Evolutionary conservation across 1,140 invertebrate species (phyloP), one percentile per base, ranked within the genome.

Genomic region (Goniozus legneri): DNA sequence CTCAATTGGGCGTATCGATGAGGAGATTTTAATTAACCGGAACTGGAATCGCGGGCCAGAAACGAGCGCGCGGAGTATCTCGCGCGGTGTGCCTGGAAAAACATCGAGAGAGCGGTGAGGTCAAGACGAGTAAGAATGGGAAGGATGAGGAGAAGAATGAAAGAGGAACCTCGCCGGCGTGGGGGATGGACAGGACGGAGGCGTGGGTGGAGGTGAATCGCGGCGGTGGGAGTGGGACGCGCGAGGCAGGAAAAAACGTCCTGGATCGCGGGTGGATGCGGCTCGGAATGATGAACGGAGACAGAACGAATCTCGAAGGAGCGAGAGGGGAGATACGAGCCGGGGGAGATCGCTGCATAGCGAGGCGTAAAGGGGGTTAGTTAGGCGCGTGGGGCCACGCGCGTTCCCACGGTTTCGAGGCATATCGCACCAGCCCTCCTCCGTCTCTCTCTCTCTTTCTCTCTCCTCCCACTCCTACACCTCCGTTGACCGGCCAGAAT

Each of bases 351-450:
- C 41, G 42, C 33, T 50, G 54, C 30, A 34, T 43, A 43, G 56
- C 41, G 39, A 47, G 65, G 63, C 64, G 68, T 69, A 65, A 44
- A 66, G 62, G 66, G 68, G 71, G 68, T 71, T 70, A 71, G 69
- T 71, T 67, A 64, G 71, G 69, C 69, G 69, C 69, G 71, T 74
- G 71, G 69, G 67, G 62, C 71, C 67, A 71, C 69, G 65, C 62
- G 64, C 64, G 70, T 74, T 74, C 71, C 70, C 70, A 74, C 70
- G 71, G 69, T 74, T 69, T 68, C 65, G 61, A 69, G 62, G 65
- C 64, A 68, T 71, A 70, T 69, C 67, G 64, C 69, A 65, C 65
- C 64, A 65, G 59, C 57, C 63, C 62, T 65, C 57, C 58, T 27
- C 54, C 52, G 15, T 48, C 47, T 44, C 37, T 20, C 32, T 49